phyloP scores from a whole-genome alignment of 2,113 vertebrate species.

The Etheostoma spectabile region DNA sequence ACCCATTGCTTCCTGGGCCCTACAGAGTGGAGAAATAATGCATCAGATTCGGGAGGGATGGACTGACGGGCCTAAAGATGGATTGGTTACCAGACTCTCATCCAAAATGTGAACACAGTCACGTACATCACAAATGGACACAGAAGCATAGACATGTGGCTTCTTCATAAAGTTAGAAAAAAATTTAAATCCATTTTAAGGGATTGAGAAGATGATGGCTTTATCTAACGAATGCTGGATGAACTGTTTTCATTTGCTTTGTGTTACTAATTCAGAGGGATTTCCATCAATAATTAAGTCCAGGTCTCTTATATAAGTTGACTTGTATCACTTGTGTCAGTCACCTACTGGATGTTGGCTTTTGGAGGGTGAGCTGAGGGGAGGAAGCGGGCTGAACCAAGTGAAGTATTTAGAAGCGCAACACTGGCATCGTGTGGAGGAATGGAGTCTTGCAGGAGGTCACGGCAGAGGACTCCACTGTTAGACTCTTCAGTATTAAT shows the following conservation, averaged over 20 bases:
- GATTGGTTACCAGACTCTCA: conserved; percentile 2
- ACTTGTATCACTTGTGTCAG: background rate
- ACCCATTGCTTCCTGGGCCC: conserved; percentile 78
- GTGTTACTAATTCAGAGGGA: background rate
- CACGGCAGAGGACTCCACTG: background rate
- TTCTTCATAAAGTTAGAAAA: background rate
- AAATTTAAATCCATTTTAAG: background rate
- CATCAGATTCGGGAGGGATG: conserved; percentile 58
- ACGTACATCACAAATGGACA: background rate
- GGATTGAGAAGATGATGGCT: background rate
- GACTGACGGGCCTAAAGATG: conserved; percentile 49
- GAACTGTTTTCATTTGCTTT: background rate
- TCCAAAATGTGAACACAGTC: background rate
- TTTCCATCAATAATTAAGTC: background rate
- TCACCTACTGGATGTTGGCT: background rate
- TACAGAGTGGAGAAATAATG: conserved; percentile 69
- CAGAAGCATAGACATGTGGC: background rate
- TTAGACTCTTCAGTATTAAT: too few relatives aligned
- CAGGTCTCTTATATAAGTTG: background rate
- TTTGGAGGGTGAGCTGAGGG: background rate
- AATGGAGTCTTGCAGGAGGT: conserved; percentile 16
- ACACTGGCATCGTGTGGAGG: conserved; percentile 78
- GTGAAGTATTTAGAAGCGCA: conserved; percentile 40
- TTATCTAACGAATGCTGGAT: background rate
- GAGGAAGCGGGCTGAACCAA: background rate